These are phyloP conservation scores for Conops quadrifasciatus DNA, from an alignment of 2,888 invertebrate genomes.

Conservation along the genomic window DNA sequence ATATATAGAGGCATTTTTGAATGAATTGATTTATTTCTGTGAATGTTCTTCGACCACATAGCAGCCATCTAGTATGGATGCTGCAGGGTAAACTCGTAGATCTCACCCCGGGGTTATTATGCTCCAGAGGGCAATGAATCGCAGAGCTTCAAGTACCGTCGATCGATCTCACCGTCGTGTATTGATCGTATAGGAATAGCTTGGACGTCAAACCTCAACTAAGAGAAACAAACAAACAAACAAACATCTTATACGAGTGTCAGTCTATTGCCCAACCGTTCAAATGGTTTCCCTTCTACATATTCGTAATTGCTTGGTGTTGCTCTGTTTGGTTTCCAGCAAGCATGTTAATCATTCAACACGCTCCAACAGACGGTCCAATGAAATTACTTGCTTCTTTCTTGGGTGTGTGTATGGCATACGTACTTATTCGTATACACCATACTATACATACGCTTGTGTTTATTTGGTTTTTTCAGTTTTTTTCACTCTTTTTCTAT, in stretches of 20 bases:
- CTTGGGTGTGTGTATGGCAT: too few relatives aligned
- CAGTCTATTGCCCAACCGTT: slow-evolving; percentile 13
- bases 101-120: too few relatives aligned
- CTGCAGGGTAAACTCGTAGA: too few relatives aligned
- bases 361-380: slow-evolving; percentile 13
- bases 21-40: too few relatives aligned
- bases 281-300: slow-evolving; percentile 24
- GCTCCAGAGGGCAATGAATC: too few relatives aligned
- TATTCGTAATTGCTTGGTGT: slow-evolving; percentile 6
- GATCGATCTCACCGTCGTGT: background rate
- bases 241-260: background rate
- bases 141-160: too few relatives aligned
- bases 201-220: slow-evolving; percentile 12
- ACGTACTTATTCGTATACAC: too few relatives aligned
- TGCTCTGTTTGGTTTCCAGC: slow-evolving; percentile 18
- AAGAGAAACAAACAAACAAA: slow-evolving; percentile 16
- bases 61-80: too few relatives aligned
- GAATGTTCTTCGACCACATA: too few relatives aligned
- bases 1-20: too few relatives aligned
- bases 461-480: too few relatives aligned
- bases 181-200: background rate
- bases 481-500: background rate
- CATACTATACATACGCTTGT: too few relatives aligned
- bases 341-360: slow-evolving; percentile 18
- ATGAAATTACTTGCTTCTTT: slow-evolving; percentile 5